A percentile compares a stretch with the other conserved stretches of the same genome.
Evolutionary conservation across 2,797 vertebrate genomes (phyloP).

Genomic region (Myotis pilosus): DNA sequence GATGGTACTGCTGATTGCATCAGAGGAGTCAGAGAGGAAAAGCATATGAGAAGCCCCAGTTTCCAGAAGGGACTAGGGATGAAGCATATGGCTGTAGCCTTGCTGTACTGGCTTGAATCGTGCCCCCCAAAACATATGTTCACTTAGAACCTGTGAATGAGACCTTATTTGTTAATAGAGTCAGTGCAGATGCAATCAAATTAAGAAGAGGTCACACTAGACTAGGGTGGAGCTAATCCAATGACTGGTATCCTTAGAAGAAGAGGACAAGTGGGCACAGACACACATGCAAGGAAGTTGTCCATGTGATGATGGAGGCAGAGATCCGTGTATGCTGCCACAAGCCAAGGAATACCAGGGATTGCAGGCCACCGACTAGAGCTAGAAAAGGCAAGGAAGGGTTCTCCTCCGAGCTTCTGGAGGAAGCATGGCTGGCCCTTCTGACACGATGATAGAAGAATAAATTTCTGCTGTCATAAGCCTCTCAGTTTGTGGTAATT

Average conservation of each 20-base stretch:
- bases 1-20: neutral
- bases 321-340: fast-evolving
- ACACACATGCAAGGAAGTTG: neutral
- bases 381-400: neutral
- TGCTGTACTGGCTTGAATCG: neutral
- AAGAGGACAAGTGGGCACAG: neutral
- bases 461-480: neutral
- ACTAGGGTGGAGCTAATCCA: neutral
- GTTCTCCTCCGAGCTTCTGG: neutral
- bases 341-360: too few species aligned
- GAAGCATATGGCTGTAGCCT: neutral
- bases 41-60: neutral
- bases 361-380: fast-evolving
- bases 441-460: neutral
- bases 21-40: neutral
- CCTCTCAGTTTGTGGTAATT: neutral
- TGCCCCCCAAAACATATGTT: neutral
- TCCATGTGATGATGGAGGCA: fast-evolving
- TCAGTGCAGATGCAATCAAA: neutral
- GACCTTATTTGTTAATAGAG: neutral
- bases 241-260: neutral
- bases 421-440: neutral
- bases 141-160: neutral
- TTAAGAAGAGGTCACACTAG: neutral
- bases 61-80: neutral